Evolutionary conservation across 2,113 vertebrate genomes (phyloP), one percentile per base, ranked within the genome.

Genomic region (Melanotaenia duboulayi): DNA sequence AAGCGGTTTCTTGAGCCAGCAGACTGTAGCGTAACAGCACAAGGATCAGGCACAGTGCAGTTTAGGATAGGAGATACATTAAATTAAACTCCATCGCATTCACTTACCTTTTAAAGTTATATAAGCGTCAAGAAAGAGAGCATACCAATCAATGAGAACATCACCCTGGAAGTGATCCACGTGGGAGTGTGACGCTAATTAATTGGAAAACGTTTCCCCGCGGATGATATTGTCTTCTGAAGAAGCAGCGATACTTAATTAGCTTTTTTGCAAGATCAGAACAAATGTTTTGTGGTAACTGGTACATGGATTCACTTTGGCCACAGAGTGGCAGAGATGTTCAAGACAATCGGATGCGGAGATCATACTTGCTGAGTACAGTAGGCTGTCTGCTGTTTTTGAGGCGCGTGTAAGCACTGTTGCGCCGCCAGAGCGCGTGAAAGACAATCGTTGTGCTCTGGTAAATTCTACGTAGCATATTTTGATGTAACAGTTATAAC

Each of bases 251-350:
- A 19, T 7, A 48, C 44, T 19, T 48, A n/a, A 8, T 19, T 13
- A 60, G 74, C 50, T 59, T 64, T 64, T 85, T 70, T n/a, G 14
- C 19, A 59, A 24, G 57, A 71, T 42, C 17, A 28, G 35, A 49
- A 52, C 66, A 61, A 51, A 11, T 20, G 10, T 39, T 58, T 39
- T 58, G 35, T 32, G 32, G 56, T 12, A 39, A 39, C 56, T 58
- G 56, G 19, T 39, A 82, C 71, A 82, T 23, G 71, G 70, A 72
- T 81, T 79, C 82, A 46, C 81, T 90, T 92, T 89, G 93, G 90
- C 94, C 92, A 93, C 93, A 78, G 89, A 93, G 93, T 89, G 93
- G 92, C 92, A 92, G 92, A 95, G 91, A 91, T 90, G 92, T 92
- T 93, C 91, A 87, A 90, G 83, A 90, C 88, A 90, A 88, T 90